Evolutionary conservation across 2,113 vertebrate species (phyloP).

Genomic region (Acanthochromis polyacanthus): DNA sequence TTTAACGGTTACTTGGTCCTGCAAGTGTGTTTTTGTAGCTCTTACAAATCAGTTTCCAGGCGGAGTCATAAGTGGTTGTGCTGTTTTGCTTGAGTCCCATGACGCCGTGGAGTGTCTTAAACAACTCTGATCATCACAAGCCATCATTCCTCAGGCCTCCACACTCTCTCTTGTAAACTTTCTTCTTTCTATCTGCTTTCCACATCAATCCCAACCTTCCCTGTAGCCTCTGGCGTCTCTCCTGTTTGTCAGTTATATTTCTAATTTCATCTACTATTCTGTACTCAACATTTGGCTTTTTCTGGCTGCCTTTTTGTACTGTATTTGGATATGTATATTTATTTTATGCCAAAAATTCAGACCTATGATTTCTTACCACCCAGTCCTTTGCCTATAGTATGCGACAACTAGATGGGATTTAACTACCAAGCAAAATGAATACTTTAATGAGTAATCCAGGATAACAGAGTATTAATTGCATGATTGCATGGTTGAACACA

Average conservation of each 20-base stretch:
- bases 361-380: background rate
- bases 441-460: too few relatives aligned
- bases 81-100: constrained; percentile 63
- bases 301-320: background rate
- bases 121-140: constrained; percentile 42
- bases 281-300: background rate
- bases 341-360: background rate
- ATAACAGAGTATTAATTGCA: too few relatives aligned
- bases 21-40: constrained; percentile 65
- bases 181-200: constrained; percentile 10
- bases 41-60: constrained; percentile 57
- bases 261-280: background rate
- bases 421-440: too few relatives aligned
- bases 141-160: constrained; percentile 23
- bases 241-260: background rate
- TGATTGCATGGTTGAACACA: too few relatives aligned
- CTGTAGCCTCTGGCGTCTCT: background rate
- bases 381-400: too few relatives aligned
- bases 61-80: constrained; percentile 46
- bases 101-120: constrained; percentile 56
- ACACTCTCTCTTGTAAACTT: background rate
- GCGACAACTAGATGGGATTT: too few relatives aligned
- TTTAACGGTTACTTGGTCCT: constrained; percentile 52
- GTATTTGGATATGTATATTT: background rate
- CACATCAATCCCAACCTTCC: background rate